phyloP scores from a whole-genome alignment of 2,888 invertebrate genomes.

The Maniola hyperantus region DNA sequence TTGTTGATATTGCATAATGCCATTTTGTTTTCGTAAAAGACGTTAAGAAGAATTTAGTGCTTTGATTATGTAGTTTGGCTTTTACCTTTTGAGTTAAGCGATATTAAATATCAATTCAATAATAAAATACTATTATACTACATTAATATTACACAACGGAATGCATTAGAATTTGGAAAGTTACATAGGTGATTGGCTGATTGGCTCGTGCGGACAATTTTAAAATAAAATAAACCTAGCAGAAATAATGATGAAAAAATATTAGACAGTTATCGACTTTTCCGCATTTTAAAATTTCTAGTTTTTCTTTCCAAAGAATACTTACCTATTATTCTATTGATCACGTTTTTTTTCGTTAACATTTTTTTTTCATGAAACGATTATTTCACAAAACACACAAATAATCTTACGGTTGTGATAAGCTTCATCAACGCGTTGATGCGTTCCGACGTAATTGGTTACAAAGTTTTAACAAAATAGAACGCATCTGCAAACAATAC shows the following conservation, averaged over 20 bases:
- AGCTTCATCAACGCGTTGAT: background rate
- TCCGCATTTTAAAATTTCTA: background rate
- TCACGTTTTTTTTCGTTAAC: too few species aligned
- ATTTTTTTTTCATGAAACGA: too few species aligned
- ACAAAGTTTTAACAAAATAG: constrained; percentile 25
- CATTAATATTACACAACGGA: background rate
- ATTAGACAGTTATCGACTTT: background rate
- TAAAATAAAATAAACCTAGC: constrained; percentile 1
- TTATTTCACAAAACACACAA: too few species aligned
- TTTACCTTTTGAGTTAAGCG: too few species aligned
- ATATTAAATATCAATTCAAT: background rate
- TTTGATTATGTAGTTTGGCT: too few species aligned
- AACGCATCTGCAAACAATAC: constrained; percentile 33
- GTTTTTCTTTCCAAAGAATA: background rate
- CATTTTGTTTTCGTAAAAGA: background rate
- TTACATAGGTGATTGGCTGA: background rate
- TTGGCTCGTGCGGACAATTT: background rate
- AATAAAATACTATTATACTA: background rate
- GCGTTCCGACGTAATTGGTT: constrained; percentile 24
- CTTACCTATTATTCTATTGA: background rate
- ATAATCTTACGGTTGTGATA: constrained; percentile 3
- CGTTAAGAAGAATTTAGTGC: too few species aligned
- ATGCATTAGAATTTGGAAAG: constrained; percentile 11
- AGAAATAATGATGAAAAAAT: background rate
- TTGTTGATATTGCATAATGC: background rate